Evolutionary conservation across 2,113 vertebrate species (phyloP).

Genomic region (Cyprinodon tularosa): DNA sequence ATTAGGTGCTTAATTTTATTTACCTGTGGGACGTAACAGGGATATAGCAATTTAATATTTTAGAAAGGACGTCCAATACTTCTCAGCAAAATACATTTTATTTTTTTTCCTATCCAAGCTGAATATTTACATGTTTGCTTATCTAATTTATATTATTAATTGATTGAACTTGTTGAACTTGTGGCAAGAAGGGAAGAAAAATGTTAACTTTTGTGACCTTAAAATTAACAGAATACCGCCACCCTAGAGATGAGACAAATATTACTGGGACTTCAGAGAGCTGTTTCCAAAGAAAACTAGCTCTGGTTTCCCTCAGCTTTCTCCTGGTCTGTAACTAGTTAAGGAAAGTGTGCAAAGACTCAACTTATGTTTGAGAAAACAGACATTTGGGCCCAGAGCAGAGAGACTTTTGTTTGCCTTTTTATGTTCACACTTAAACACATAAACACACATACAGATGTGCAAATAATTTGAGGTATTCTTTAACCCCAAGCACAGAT

Average conservation of each 20-base stretch:
- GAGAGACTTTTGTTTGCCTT: background rate
- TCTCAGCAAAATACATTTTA: background rate
- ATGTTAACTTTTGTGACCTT: background rate
- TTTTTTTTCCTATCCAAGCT: background rate
- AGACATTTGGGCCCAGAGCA: background rate
- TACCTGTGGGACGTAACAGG: background rate
- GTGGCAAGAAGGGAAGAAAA: background rate
- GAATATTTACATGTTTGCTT: conserved; percentile 3
- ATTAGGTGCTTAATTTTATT: background rate
- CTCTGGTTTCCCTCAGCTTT: conserved; percentile 17
- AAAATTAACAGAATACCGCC: too few relatives aligned
- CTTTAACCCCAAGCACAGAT: conserved; percentile 9
- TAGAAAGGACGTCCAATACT: too few relatives aligned
- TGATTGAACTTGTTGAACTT: conserved; percentile 9
- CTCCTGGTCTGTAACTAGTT: background rate
- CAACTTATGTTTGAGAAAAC: background rate
- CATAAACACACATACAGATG: conserved; percentile 9
- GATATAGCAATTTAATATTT: background rate
- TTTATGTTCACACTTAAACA: background rate
- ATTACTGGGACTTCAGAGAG: background rate
- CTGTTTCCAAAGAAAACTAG: background rate
- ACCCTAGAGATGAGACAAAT: background rate
- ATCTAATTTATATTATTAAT: conserved; percentile 17
- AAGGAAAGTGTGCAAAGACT: background rate
- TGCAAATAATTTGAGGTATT: conserved; percentile 6